These are phyloP conservation scores for Climacteris rufus DNA, from an alignment of 2,113 vertebrate species.

Conservation along the genomic window DNA sequence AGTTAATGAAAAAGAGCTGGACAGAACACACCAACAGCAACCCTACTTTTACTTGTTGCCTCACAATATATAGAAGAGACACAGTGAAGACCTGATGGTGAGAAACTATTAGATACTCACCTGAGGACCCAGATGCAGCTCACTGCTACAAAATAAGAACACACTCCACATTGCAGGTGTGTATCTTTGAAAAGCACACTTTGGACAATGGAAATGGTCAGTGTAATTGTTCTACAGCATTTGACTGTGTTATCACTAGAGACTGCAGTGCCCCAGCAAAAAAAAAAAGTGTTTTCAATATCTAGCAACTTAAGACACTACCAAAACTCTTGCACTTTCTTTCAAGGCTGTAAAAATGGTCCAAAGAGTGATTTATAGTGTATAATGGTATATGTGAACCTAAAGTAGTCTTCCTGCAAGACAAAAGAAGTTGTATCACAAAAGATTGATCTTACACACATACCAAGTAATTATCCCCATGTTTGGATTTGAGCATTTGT, in stretches of 20 bases:
- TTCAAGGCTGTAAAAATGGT: background rate
- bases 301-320: background rate
- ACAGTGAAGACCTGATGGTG: background rate
- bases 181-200: background rate
- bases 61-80: background rate
- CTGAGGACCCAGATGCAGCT: background rate
- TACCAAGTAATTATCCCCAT: constrained; percentile 95
- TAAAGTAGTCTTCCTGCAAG: background rate
- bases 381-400: background rate
- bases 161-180: background rate
- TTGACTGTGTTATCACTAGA: background rate
- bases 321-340: background rate
- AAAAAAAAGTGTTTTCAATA: background rate
- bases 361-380: background rate
- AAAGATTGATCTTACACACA: background rate
- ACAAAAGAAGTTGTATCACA: background rate
- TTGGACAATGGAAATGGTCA: background rate
- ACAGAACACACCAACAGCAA: background rate
- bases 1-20: background rate
- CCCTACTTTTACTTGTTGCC: background rate
- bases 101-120: background rate
- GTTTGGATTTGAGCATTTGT: constrained; percentile 93
- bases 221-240: background rate
- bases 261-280: background rate
- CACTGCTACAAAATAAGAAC: background rate